Evolutionary conservation across 2,888 invertebrate species (phyloP).

Genomic region (Resseliella maxima): DNA sequence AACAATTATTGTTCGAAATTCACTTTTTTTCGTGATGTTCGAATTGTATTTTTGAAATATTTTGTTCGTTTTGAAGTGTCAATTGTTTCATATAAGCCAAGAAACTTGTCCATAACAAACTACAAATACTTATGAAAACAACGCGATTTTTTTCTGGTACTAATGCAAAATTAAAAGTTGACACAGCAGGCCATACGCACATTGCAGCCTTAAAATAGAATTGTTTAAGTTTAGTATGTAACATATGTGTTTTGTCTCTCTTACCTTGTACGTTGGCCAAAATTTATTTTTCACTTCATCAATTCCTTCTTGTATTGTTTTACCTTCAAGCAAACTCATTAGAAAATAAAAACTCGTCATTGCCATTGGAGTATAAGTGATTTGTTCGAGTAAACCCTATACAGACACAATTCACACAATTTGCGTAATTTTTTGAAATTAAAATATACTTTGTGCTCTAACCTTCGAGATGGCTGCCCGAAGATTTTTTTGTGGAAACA

Average conservation of each 20-base stretch:
- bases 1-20: background rate
- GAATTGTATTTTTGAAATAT: conserved; percentile 1
- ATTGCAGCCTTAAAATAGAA: conserved; percentile 71
- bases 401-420: background rate
- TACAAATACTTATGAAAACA: conserved; percentile 77
- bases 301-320: conserved; percentile 73
- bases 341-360: conserved; percentile 82
- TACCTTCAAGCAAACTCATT: conserved; percentile 80
- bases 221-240: background rate
- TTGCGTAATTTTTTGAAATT: background rate
- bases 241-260: background rate
- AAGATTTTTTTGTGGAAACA: conserved; percentile 76
- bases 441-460: background rate
- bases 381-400: conserved; percentile 71
- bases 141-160: conserved; percentile 80
- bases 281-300: conserved; percentile 80
- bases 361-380: conserved; percentile 80
- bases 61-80: conserved; percentile 46
- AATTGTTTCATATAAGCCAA: conserved; percentile 82
- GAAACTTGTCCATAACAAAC: conserved; percentile 81
- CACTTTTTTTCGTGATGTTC: background rate
- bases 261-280: conserved; percentile 76
- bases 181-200: conserved; percentile 78
- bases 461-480: conserved; percentile 51
- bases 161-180: conserved; percentile 78